Evolutionary conservation across 2,113 vertebrate genomes (phyloP), one percentile per base, ranked within the genome.

Genomic region (Antechinus flavipes): DNA sequence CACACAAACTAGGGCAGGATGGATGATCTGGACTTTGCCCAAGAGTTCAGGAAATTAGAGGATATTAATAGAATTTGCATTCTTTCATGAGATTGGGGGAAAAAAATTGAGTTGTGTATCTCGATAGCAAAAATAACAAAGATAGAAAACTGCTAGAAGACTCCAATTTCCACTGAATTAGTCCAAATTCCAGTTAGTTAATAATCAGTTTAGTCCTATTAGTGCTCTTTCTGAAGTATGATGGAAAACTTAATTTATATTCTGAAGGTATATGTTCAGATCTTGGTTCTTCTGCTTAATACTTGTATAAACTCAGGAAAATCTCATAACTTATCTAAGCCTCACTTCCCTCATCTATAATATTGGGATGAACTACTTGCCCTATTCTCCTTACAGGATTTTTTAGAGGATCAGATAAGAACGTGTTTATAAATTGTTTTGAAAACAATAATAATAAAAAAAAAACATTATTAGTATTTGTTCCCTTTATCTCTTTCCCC

Each of bases 121-220:
- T 84, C 8, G n/a, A 42, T 42, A 84, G 68, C 19, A 42, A 84
- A 7, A 84, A 84, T 84, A 42, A 22, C n/a, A 22, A n/a, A 76
- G 19, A 76, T 76, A 76, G 35, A 14, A 76, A 76, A 10, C 35
- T 76, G 19, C 30, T n/a, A 76, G 61, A 84, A 42, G 68, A 23
- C n/a, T 84, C n/a, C 0, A n/a, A 14, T 84, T 84, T 84, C 68
- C 7, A 68, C 14, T 52, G 50, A 92, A 92, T 95, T 97, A 93
- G 95, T 93, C 26, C 96, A 96, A 90, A 90, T n/a, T 96, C n/a
- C 68, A 94, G 35, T 93, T 91, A 91, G 90, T 93, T 95, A 91
- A 90, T 89, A 92, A 1, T 42, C 68, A 76, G 1, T 76, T 76
- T 76, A 16, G n/a, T 58, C 12, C 9, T 93, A 24, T 93, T 49